These are phyloP conservation scores for Cynoglossus semilaevis DNA, from an alignment of 2,113 vertebrate genomes.

Conservation along the genomic window DNA sequence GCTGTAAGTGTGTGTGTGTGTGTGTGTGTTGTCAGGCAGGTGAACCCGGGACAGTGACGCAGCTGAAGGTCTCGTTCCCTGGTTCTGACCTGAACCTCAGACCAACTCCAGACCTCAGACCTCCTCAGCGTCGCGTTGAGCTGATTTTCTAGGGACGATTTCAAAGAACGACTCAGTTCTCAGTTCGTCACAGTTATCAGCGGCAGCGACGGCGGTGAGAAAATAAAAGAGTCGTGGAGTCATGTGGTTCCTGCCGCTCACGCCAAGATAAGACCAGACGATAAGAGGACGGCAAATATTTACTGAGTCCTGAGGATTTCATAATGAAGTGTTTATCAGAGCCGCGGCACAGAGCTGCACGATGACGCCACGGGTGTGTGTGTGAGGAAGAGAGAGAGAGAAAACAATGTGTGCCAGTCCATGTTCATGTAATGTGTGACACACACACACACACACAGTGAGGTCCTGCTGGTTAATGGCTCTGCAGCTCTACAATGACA, in stretches of 20 bases:
- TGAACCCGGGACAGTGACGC: constrained; percentile 4
- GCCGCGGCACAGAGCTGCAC: constrained; percentile 55
- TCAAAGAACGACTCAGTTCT: constrained; percentile 34
- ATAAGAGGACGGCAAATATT: constrained; percentile 76
- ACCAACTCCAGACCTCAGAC: too few relatives aligned
- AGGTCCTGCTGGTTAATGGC: constrained; percentile 59
- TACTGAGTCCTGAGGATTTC: constrained; percentile 75
- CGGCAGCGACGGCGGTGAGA: constrained; percentile 61
- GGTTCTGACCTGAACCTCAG: not conserved
- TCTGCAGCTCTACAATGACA: constrained; percentile 76
- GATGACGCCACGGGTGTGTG: constrained; percentile 30
- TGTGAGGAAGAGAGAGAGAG: too few relatives aligned
- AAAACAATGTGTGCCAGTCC: constrained; percentile 20
- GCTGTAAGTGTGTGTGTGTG: constrained; percentile 43
- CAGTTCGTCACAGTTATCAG: constrained; percentile 55
- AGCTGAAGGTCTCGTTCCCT: not conserved
- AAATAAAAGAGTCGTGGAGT: constrained; percentile 67
- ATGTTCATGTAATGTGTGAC: constrained; percentile 5
- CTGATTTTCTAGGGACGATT: constrained; percentile 38
- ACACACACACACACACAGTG: constrained; percentile 2
- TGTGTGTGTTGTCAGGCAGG: too few relatives aligned
- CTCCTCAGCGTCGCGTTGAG: too few relatives aligned
- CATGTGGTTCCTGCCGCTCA: constrained; percentile 70
- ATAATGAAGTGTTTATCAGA: constrained; percentile 78
- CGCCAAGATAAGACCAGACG: constrained; percentile 69